These are phyloP conservation scores for Spongilla lacustris DNA, from an alignment of 37 sponge, comb jelly and placozoan species.

Conservation along the genomic window DNA sequence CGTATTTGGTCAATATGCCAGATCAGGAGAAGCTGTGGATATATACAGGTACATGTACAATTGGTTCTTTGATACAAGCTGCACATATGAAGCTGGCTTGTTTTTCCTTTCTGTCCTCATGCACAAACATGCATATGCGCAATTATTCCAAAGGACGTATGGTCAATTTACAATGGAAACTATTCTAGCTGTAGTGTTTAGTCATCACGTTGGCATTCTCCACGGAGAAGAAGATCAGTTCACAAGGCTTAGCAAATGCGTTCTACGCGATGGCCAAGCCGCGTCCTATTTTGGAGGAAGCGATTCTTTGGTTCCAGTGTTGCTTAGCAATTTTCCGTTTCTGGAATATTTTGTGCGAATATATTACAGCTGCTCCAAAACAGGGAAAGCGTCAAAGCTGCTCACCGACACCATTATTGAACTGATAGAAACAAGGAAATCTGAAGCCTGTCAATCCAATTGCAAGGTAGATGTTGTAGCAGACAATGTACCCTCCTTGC, in stretches of 20 bases:
- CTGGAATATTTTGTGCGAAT: background rate
- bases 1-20: constrained; percentile 18
- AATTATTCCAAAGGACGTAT: too few relatives aligned
- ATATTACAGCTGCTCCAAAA: background rate
- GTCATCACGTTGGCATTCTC: constrained; percentile 38
- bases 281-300: background rate
- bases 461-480: background rate
- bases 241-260: constrained; percentile 28
- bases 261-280: constrained; percentile 13
- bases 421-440: background rate
- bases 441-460: background rate
- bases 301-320: background rate
- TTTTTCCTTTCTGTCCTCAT: too few relatives aligned
- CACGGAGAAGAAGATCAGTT: constrained; percentile 55
- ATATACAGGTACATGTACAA: constrained; percentile 44
- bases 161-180: constrained; percentile 70
- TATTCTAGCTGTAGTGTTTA: constrained; percentile 71
- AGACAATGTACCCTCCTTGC: too few relatives aligned
- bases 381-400: background rate
- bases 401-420: background rate
- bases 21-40: constrained; percentile 42
- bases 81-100: background rate
- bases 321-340: background rate
- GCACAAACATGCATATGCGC: too few relatives aligned
- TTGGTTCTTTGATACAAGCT: background rate